phyloP scores from a whole-genome alignment of 2,113 vertebrate genomes.

The Eulemur rufifrons region DNA sequence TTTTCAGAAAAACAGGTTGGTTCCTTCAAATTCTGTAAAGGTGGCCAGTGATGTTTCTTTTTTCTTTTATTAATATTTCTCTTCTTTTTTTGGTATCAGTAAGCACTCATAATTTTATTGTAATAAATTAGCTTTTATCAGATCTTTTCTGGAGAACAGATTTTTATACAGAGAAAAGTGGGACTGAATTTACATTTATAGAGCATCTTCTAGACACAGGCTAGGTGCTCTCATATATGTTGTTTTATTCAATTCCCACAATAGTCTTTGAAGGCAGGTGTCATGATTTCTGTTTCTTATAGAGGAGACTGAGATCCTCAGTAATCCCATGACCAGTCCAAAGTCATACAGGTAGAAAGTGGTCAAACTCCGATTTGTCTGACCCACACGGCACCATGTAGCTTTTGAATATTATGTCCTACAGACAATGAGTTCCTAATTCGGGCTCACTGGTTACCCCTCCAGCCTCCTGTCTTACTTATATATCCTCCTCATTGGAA shows the following conservation, averaged over 20 bases:
- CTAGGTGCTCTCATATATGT: not conserved
- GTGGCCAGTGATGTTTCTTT: not conserved
- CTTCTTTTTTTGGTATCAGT: not conserved
- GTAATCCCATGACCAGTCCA: not conserved
- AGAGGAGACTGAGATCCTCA: not conserved
- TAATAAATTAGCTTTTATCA: conserved; percentile 17
- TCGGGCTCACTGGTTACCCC: not conserved
- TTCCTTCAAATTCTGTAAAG: not conserved
- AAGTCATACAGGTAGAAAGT: not conserved
- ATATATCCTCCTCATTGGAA: not conserved
- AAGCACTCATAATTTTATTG: not conserved
- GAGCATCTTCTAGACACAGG: not conserved
- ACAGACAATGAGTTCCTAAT: not conserved
- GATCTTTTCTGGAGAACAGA: not conserved
- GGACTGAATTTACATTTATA: not conserved
- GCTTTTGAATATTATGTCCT: not conserved
- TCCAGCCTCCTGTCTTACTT: not conserved
- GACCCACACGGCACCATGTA: not conserved
- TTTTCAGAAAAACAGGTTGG: conserved; percentile 6
- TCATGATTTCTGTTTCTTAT: not conserved
- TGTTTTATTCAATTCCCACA: not conserved
- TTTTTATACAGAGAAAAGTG: not conserved
- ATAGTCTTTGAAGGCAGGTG: not conserved
- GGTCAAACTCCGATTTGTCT: not conserved
- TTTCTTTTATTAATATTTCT: not conserved